Conservation (phyloP, 2,888 invertebrate species). For the Dione vanillae region DNA sequence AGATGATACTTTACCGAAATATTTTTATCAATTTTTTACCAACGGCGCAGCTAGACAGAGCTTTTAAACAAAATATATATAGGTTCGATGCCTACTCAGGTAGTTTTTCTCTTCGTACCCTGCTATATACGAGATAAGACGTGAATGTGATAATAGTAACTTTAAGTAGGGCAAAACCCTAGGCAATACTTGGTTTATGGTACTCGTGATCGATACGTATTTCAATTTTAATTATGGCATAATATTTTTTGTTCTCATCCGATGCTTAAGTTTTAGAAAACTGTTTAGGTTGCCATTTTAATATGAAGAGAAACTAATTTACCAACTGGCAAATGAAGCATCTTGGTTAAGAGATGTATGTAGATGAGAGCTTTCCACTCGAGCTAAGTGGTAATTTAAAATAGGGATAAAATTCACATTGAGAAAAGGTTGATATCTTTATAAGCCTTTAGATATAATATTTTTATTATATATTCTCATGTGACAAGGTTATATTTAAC, state of each 20-base stretch:
- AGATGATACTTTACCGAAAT: too few relatives aligned
- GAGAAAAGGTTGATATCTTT: slow-evolving; percentile 5
- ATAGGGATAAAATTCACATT: background rate
- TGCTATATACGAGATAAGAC: too few relatives aligned
- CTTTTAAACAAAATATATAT: too few relatives aligned
- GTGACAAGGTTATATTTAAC: background rate
- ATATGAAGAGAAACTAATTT: slow-evolving; percentile 17
- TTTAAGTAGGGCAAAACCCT: too few relatives aligned
- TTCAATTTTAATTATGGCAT: too few relatives aligned
- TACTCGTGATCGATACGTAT: too few relatives aligned
- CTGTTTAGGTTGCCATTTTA: background rate
- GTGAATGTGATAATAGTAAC: too few relatives aligned
- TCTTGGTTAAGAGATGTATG: background rate
- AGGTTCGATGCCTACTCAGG: too few relatives aligned
- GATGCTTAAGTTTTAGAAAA: background rate
- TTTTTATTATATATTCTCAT: background rate
- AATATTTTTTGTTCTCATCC: background rate
- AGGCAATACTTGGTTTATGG: too few relatives aligned
- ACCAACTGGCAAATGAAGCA: slow-evolving; percentile 14
- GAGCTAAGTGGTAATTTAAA: slow-evolving; percentile 16
- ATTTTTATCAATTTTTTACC: too few relatives aligned
- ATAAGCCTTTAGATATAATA: slow-evolving; percentile 6
- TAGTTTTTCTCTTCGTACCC: too few relatives aligned
- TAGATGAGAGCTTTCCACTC: background rate
- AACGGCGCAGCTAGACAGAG: too few relatives aligned